Base-by-base conservation (phyloP, 2,113 vertebrate species). In the Grallaria varia region DNA sequence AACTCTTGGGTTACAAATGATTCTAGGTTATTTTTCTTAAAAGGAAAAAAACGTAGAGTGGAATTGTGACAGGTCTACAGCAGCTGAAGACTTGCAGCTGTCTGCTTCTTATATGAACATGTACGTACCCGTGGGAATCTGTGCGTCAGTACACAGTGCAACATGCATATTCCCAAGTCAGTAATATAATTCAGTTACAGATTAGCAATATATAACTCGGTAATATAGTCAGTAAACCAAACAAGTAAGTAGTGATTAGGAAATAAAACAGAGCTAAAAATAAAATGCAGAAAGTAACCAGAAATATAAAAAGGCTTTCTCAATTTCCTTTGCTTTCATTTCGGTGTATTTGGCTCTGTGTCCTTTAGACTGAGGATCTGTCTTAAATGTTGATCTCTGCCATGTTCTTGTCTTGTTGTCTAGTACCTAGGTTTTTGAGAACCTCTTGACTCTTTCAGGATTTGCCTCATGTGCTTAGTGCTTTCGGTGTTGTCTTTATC, bases 31-130 rank as follows among this genome's bases (percentile, higher is more conserved):
- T 89, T 86, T 52, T 96, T 94, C 90, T 90, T 88, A 71, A 88
- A 53, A 52, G 68, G 52, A 39, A 84, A 39, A 84, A 60, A 80
- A 5, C 15, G 12, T n/a, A 42, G 74, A 93, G 37, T 84, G 52
- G 60, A 72, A 78, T 90, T 89, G 69, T 90, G 95, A 78, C 92
- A 96, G 76, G 64, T 92, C 88, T 96, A 13, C 30, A 71, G 76
- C 69, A 90, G 80, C 88, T 95, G 77, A 92, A 93, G 80, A 87
- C 73, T 86, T 90, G 86, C 85, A 86, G 73, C 86, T 95, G 86
- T 89, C 92, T 90, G 72, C 83, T 56, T 23, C 47, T 86, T 77
- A 39, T 35, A 67, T 16, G 76, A 93, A 71, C 44, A 2, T 52
- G 60, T 77, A 55, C 2, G 4, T 89, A 40, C 88, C 82, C 1